Base-by-base conservation (phyloP, 2,888 invertebrate species). In the Aricia artaxerxes region DNA sequence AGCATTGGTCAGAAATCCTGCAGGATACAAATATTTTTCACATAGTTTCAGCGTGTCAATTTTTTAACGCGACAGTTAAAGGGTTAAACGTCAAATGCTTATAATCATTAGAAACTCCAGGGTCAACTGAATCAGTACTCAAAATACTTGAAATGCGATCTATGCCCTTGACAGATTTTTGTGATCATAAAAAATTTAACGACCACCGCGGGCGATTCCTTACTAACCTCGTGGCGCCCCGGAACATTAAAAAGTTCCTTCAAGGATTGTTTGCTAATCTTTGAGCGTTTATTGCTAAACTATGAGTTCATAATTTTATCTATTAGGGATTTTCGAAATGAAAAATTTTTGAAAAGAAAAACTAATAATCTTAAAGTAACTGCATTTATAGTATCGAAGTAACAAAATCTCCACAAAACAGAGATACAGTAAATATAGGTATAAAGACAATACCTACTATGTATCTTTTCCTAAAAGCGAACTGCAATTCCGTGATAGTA, bases 101-200 rank as follows among this genome's bases (percentile, higher is more conserved):
- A 69, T 13, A 13, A 69, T 24, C 13, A 13, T 16, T 69, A 69
- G 16, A 38, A 38, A 35, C 5, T 31, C 31, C 11, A 9, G 4
- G 5, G 6, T 4, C 35, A 35, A 13, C 35, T 69, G 38, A 69
- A 35, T 69, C 69, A 69, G 16, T 69, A 16, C 35, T 38, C 69
- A 69, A 69, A 69, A 69, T 35, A 69, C 5, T 35, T 69, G 69
- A 69, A 69, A 69, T 69, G 16, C 13, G 69, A 38, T 38, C 69
- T 69, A 69, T 69, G 35, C 69, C 35, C 69, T 69, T 69, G 69
- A 69, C 35, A 69, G 35, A 69, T 38, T 69, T 69, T 69, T 69
- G 69, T 69, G 69, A 6, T 38, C 35, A 16, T 69, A 35, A 69
- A 64, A 69, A 69, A 35, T 16, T 69, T 69, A 35, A 69, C 69